phyloP scores from a whole-genome alignment of 2,888 invertebrate genomes.

The Andrena fulva region DNA sequence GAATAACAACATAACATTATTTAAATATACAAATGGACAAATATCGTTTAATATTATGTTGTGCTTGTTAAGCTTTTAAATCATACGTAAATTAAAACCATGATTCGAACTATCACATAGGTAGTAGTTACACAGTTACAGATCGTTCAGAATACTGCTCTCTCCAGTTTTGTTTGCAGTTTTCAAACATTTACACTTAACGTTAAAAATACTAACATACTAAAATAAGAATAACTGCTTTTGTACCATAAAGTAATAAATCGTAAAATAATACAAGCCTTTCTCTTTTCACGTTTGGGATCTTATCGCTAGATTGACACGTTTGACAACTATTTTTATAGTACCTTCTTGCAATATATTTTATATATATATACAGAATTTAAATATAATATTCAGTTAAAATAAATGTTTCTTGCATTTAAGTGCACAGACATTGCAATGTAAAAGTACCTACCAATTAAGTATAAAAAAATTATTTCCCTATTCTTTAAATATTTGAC shows the following conservation, averaged over 20 bases:
- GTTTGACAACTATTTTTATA: slow-evolving; percentile 18
- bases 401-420: slow-evolving; percentile 18
- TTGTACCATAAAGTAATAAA: slow-evolving; percentile 15
- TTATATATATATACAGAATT: slow-evolving; percentile 36
- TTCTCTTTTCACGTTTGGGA: background rate
- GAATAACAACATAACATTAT: background rate
- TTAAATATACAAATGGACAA: too few relatives aligned
- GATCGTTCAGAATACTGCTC: too few relatives aligned
- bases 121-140: too few relatives aligned
- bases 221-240: slow-evolving; percentile 7
- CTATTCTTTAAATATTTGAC: slow-evolving; percentile 29
- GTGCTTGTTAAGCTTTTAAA: too few relatives aligned
- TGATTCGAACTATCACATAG: too few relatives aligned
- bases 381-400: slow-evolving; percentile 41
- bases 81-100: too few relatives aligned
- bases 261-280: background rate
- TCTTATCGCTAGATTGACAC: slow-evolving; percentile 7
- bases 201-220: too few relatives aligned
- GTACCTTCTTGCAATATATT: slow-evolving; percentile 31
- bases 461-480: slow-evolving; percentile 21
- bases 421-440: slow-evolving; percentile 32
- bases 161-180: too few relatives aligned
- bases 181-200: too few relatives aligned
- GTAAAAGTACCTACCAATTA: slow-evolving; percentile 35
- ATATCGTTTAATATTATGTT: too few relatives aligned